Evolutionary conservation across 2,113 vertebrate species (phyloP), one percentile per base, ranked within the genome.

Genomic region (Sceloporus undulatus): DNA sequence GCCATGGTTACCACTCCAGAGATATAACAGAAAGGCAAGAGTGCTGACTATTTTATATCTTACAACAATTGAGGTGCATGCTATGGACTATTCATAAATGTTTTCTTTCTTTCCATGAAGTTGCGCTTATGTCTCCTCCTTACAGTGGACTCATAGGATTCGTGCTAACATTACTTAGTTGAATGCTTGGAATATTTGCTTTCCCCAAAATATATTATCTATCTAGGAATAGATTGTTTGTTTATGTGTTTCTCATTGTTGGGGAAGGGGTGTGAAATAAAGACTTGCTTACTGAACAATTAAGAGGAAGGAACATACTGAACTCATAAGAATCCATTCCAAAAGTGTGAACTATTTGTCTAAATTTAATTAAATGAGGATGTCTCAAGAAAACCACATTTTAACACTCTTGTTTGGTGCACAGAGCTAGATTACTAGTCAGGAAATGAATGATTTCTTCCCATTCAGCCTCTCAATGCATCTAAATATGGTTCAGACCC

Each of bases 1-100:
- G 87, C 80, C 88, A 88, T 92, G 82, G 91, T 86, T 92, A 93
- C 90, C 80, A 56, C 59, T 81, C 87, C 83, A 77, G 40, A 91
- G 40, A 85, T 68, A 88, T 0, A 92, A n/a, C 70, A 82, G 42
- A 65, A 54, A 38, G 91, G 75, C 10, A 27, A 4, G n/a, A 40
- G 13, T 79, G 27, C 68, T 87, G 85, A 42, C 4, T 83, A 90
- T 87, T 92, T 34, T 93, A 87, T 34, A 48, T 34, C 52, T 86
- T 92, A 76, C 16, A 92, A 78, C 0, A 8, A 10, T 65, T 83
- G 85, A 81, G 9, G 73, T 9, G 70, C 52, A 75, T 56, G 1
- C 42, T 8, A 71, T 90, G 68, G 78, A 87, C 5, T 87, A 62
- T 79, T 90, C 84, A 91, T 82, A 89, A 79, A 84, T 88, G 48